Evolutionary conservation across 2,113 vertebrate genomes (phyloP).

Genomic region (Marmota monax): DNA sequence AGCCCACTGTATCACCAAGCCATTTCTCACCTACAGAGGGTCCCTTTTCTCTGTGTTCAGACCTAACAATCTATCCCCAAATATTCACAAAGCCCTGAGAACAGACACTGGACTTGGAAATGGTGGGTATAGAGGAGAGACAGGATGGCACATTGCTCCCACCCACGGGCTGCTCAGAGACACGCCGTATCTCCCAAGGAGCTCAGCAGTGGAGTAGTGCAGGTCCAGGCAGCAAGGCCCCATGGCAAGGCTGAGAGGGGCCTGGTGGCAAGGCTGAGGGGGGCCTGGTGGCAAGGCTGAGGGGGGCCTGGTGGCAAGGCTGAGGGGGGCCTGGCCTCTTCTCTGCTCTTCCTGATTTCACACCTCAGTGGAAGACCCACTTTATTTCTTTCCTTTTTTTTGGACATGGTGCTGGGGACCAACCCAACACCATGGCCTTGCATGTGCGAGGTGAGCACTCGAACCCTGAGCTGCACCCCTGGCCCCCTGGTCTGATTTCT

Average conservation of each 20-base stretch:
- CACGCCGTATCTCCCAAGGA: accelerated
- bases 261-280: no score
- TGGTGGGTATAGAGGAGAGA: accelerated
- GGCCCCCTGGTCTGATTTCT: background rate
- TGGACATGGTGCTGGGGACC: background rate
- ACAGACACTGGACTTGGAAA: background rate
- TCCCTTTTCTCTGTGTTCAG: background rate
- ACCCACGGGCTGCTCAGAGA: background rate
- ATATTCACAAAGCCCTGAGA: background rate
- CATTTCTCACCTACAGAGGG: accelerated
- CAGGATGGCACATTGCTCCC: background rate
- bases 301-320: no score
- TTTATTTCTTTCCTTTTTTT: background rate
- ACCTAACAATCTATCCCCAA: background rate
- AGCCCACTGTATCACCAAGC: background rate
- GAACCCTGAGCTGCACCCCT: no score
- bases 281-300: no score
- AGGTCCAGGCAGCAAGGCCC: no score
- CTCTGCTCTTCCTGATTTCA: accelerated
- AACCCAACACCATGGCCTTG: background rate
- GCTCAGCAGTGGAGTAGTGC: background rate
- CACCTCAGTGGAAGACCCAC: background rate
- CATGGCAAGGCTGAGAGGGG: background rate
- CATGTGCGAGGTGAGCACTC: background rate
- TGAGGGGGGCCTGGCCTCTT: background rate